Percentiles rank a stretch among this genome's conserved stretches.
Conservation (phyloP, 2,888 invertebrate species). For the Brachyptera putata region DNA sequence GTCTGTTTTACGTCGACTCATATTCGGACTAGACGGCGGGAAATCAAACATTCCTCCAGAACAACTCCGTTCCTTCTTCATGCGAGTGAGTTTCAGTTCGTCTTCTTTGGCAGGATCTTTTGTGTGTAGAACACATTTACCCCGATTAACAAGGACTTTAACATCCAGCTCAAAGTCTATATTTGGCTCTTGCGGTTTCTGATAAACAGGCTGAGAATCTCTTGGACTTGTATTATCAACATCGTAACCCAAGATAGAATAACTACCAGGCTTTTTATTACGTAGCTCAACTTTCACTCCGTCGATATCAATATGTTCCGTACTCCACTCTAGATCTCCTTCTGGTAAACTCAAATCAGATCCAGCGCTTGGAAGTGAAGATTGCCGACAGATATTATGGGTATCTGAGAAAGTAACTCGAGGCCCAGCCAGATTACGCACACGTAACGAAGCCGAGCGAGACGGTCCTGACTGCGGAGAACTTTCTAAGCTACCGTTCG, state of each 20-base stretch:
- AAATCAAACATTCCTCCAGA: slow-evolving; percentile 59
- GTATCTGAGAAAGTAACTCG: slow-evolving; percentile 59
- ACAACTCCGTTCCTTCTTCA: slow-evolving; percentile 69
- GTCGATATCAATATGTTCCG: slow-evolving; percentile 59
- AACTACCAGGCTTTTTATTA: slow-evolving; percentile 46
- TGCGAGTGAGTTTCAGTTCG: slow-evolving; percentile 61
- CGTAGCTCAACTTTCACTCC: slow-evolving; percentile 61
- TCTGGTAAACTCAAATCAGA: slow-evolving; percentile 63
- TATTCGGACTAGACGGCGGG: slow-evolving; percentile 52
- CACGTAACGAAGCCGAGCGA: slow-evolving; percentile 61
- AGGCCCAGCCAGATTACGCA: slow-evolving; percentile 46
- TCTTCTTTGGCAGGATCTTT: slow-evolving; percentile 70
- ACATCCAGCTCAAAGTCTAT: slow-evolving; percentile 95
- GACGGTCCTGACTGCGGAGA: slow-evolving; percentile 53
- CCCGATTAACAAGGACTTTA: slow-evolving; percentile 93
- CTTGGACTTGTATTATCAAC: not conserved
- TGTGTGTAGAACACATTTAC: slow-evolving; percentile 94
- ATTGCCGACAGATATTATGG: slow-evolving; percentile 61
- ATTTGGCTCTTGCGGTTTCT: slow-evolving; percentile 77
- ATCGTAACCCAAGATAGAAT: slow-evolving; percentile 23
- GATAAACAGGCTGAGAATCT: slow-evolving; percentile 39
- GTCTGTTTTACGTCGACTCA: slow-evolving; percentile 46
- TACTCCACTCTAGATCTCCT: slow-evolving; percentile 53
- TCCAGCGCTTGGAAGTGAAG: slow-evolving; percentile 71
- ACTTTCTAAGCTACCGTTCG: slow-evolving; percentile 61